Base-by-base conservation (phyloP, 2,113 vertebrate genomes). In the Callaeas wilsoni region DNA sequence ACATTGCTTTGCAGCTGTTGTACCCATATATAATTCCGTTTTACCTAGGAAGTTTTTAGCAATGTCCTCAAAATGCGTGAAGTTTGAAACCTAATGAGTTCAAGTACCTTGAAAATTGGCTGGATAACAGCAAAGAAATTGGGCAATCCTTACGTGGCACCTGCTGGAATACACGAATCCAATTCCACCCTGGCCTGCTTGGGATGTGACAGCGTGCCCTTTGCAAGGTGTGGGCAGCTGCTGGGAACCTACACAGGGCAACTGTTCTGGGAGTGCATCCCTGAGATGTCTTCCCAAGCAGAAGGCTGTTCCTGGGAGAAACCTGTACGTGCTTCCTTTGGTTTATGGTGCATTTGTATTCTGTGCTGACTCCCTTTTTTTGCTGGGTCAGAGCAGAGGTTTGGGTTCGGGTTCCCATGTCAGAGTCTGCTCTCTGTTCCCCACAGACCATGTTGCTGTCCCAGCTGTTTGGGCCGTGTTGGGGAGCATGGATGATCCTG, bases 381-480 rank as follows among this genome's bases (percentile, higher is more conserved):
- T 5, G 10, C 69, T 44, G 60, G 12, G 3, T 53, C 67, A 59
- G 15, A 23, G 12, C 26, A 42, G 86, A 59, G 44, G 4, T 84
- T 60, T 68, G 26, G n/a, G 12, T 32, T 75, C 39, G 4, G 13
- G n/a, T 65, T 80, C 63, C 25, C 0, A 0, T 57, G 42, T 49
- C 47, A 26, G 41, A 53, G 55, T 9, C 49, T 19, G 25, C 32
- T 84, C 29, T 65, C 67, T 1, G 1, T 70, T 64, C 47, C 57
- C 29, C 7, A 23, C 32, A 16, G 37, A 21, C 32, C 0, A 2
- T 42, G 50, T 22, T 0, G 0, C 63, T 77, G 50, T 63, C 35
- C 22, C 35, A 49, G 68, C 67, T 81, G 7, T 13, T 4, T 37
- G 7, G 4, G 59, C 57, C 0, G 0, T 46, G 26, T 27, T 59